Evolutionary conservation across 2,113 vertebrate species (phyloP).

Genomic region (Epinephelus cyanopodus): DNA sequence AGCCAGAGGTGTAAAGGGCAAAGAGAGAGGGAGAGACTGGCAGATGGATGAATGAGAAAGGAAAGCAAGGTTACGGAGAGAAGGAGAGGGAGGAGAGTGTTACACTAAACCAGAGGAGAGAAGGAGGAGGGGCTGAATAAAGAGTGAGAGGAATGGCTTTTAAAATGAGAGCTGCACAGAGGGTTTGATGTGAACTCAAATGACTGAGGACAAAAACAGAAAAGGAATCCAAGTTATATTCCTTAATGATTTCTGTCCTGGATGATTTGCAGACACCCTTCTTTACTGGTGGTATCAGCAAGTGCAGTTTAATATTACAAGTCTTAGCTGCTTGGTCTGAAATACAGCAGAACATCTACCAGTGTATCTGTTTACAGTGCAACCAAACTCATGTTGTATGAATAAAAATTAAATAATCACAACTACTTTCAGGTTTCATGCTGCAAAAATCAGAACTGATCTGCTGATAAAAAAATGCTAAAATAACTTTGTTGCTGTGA

Average conservation of each 20-base stretch:
- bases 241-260: background rate
- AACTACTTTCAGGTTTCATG: too few species aligned
- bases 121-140: background rate
- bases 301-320: background rate
- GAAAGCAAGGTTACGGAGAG: background rate
- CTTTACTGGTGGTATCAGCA: background rate
- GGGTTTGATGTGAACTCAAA: slow-evolving; percentile 2
- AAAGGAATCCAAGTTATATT: background rate
- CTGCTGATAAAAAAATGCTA: too few species aligned
- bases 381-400: too few species aligned
- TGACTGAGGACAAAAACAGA: background rate
- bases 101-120: background rate
- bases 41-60: slow-evolving; percentile 9
- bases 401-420: too few species aligned
- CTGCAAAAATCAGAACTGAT: too few species aligned
- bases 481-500: too few species aligned
- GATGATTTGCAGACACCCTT: background rate
- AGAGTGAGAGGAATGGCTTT: background rate
- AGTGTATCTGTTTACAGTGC: too few species aligned
- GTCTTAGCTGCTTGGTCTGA: background rate
- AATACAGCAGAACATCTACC: background rate
- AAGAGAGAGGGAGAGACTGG: slow-evolving; percentile 15
- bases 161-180: background rate
- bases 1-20: slow-evolving; percentile 2
- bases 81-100: background rate